Percentiles rank a stretch among this genome's conserved stretches.
phyloP scores from a whole-genome alignment of 2,113 vertebrate genomes.

The Lontra canadensis region DNA sequence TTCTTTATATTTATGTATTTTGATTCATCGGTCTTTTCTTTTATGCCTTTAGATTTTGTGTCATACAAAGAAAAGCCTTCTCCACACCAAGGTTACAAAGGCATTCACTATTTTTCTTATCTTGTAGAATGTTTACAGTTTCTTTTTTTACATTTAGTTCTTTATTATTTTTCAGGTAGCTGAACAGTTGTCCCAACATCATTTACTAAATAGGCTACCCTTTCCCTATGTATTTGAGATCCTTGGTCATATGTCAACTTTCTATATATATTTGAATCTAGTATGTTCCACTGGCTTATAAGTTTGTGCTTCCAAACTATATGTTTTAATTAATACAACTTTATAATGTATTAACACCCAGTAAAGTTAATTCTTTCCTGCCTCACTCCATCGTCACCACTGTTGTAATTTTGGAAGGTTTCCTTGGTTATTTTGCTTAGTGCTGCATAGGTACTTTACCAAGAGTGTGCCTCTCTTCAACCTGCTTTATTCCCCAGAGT shows the following conservation, averaged over 20 bases:
- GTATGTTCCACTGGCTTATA: neutral
- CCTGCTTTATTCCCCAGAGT: neutral
- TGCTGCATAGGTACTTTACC: neutral
- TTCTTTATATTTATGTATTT: neutral
- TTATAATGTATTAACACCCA: neutral
- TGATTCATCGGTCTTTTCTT: neutral
- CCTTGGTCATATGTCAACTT: neutral
- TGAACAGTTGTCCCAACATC: neutral
- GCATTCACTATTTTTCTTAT: neutral
- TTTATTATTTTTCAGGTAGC: slow-evolving; percentile 11
- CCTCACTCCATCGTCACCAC: neutral
- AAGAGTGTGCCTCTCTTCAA: neutral
- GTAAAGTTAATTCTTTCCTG: neutral
- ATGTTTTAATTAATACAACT: neutral
- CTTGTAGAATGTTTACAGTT: neutral
- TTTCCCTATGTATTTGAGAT: neutral
- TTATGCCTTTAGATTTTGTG: neutral
- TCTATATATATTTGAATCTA: neutral
- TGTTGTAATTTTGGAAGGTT: neutral
- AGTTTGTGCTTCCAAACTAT: neutral
- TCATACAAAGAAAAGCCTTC: neutral
- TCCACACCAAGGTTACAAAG: neutral
- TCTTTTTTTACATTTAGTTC: neutral
- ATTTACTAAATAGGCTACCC: neutral
- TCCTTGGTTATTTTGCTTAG: slow-evolving; percentile 20